Evolutionary conservation across 2,888 invertebrate species (phyloP).

Genomic region (Malachius bipustulatus): DNA sequence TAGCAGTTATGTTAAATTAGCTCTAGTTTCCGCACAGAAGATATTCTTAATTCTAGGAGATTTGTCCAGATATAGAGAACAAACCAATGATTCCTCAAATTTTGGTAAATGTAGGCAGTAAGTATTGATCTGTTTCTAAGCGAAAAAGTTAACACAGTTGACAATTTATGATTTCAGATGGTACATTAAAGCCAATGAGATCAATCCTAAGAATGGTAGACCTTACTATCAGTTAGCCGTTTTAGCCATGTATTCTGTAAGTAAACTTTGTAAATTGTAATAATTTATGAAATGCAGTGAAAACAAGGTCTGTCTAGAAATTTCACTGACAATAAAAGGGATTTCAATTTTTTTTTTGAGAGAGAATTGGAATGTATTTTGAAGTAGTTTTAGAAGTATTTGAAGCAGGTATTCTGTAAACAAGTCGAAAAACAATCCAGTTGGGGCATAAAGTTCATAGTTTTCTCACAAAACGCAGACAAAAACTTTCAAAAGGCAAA

Average conservation of each 20-base stretch:
- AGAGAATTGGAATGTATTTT: background rate
- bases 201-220: conserved; percentile 89
- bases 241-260: conserved; percentile 69
- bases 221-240: conserved; percentile 93
- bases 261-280: conserved; percentile 30
- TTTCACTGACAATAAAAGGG: background rate
- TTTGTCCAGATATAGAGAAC: conserved; percentile 80
- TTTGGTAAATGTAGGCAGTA: conserved; percentile 65
- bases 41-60: conserved; percentile 84
- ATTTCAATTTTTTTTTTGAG: conserved; percentile 4
- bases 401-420: too few species aligned
- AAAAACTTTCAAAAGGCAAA: too few species aligned
- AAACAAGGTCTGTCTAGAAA: conserved; percentile 6
- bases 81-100: conserved; percentile 67
- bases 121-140: conserved; percentile 27
- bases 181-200: conserved; percentile 87
- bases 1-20: conserved; percentile 56
- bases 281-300: conserved; percentile 5
- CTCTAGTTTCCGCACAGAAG: conserved; percentile 77
- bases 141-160: background rate
- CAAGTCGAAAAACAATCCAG: too few species aligned
- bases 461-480: too few species aligned
- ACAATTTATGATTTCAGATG: conserved; percentile 43
- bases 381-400: too few species aligned
- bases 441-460: too few species aligned